Conservation (phyloP, 1,140 invertebrate genomes). For the Anoplolepis gracilipes region DNA sequence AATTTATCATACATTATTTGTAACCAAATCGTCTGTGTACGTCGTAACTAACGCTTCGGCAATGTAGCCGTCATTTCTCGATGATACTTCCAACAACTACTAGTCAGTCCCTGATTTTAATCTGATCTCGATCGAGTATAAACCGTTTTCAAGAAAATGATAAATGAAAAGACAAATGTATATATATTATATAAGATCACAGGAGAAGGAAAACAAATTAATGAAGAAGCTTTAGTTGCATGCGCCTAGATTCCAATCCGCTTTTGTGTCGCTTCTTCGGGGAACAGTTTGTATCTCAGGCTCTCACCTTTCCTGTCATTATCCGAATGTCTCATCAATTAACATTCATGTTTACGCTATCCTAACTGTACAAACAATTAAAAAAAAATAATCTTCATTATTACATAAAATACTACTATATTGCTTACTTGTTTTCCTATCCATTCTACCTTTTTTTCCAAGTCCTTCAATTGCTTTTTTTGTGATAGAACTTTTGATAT, state of each 20-base stretch:
- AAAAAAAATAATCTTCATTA: neutral
- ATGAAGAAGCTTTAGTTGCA: constrained; percentile 81
- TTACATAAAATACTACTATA: constrained; percentile 14
- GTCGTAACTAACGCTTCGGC: constrained; percentile 68
- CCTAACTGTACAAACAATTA: constrained; percentile 25
- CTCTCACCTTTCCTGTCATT: constrained; percentile 22
- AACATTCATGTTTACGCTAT: constrained; percentile 34
- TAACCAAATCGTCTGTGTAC: constrained; percentile 39
- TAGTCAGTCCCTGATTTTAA: constrained; percentile 84
- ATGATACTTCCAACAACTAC: constrained; percentile 84
- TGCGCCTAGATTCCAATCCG: constrained; percentile 79
- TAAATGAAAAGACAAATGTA: neutral
- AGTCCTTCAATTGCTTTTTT: neutral
- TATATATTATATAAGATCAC: neutral
- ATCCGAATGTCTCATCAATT: constrained; percentile 43
- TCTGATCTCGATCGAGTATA: constrained; percentile 45
- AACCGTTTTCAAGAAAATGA: constrained; percentile 35
- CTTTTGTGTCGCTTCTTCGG: constrained; percentile 78
- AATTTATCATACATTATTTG: constrained; percentile 28
- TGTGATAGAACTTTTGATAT: constrained; percentile 13
- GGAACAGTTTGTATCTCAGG: constrained; percentile 35
- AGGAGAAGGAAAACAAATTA: constrained; percentile 39
- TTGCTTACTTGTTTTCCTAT: neutral
- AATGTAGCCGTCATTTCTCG: constrained; percentile 55
- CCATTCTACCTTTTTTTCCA: neutral